A percentile compares a stretch with the other conserved stretches of the same genome.
phyloP scores from a whole-genome alignment of 2,113 vertebrate genomes.

The Conger conger region DNA sequence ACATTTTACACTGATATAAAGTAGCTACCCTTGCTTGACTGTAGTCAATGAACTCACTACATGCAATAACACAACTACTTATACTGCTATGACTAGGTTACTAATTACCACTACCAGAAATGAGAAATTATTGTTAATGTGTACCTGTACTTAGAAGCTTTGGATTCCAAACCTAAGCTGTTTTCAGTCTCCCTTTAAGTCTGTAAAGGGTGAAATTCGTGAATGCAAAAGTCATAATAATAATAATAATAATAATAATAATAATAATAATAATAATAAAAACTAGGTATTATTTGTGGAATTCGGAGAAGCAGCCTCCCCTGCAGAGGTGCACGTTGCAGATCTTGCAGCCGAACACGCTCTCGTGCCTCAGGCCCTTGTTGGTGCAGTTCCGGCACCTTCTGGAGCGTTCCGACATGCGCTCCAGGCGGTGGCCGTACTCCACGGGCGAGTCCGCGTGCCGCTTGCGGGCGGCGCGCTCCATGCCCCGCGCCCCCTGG shows the following conservation, averaged over 20 bases:
- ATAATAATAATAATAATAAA: slow-evolving; percentile 33
- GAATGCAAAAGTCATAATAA: slow-evolving; percentile 49
- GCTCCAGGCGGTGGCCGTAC: slow-evolving; percentile 78
- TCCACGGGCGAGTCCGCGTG: slow-evolving; percentile 76
- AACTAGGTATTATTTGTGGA: slow-evolving; percentile 70
- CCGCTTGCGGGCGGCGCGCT: slow-evolving; percentile 72
- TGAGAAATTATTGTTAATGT: slow-evolving; percentile 66
- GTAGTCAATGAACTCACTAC: slow-evolving; percentile 52
- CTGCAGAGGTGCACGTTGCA: slow-evolving; percentile 79
- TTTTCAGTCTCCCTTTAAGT: not conserved
- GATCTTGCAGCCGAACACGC: slow-evolving; percentile 79
- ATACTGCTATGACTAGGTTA: slow-evolving; percentile 61
- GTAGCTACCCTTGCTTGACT: slow-evolving; percentile 61
- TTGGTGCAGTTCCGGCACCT: slow-evolving; percentile 79
- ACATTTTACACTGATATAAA: slow-evolving; percentile 72
- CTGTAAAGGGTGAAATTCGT: slow-evolving; percentile 40
- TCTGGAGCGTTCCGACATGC: slow-evolving; percentile 77
- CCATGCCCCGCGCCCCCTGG: slow-evolving; percentile 74
- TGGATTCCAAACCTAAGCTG: slow-evolving; percentile 56
- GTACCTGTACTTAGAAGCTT: slow-evolving; percentile 72
- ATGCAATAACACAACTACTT: slow-evolving; percentile 70
- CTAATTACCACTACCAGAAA: slow-evolving; percentile 49
- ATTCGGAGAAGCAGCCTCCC: slow-evolving; percentile 78
- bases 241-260: slow-evolving; percentile 32
- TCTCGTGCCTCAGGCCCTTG: slow-evolving; percentile 76